These are phyloP conservation scores for Drosophila koepferae DNA, from an alignment of 2,888 invertebrate genomes.

Conservation along the genomic window DNA sequence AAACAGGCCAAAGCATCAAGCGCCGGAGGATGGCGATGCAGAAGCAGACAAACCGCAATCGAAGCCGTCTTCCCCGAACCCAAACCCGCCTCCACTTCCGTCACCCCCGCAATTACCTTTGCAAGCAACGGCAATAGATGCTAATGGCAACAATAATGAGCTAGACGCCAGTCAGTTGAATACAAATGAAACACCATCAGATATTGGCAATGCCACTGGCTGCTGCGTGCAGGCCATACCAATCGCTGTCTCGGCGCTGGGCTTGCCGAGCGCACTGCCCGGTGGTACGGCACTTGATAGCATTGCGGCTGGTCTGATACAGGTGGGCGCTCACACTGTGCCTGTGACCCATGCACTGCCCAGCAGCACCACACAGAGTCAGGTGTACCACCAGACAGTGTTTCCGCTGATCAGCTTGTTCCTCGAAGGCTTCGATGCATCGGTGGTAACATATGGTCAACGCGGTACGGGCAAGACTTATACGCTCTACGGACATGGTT, in stretches of 20 bases:
- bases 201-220: neutral
- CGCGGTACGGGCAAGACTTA: constrained; percentile 90
- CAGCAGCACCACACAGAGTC: constrained; percentile 88
- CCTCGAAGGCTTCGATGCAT: constrained; percentile 91
- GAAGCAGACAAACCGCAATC: constrained; percentile 69
- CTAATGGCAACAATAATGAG: constrained; percentile 53
- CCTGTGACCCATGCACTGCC: constrained; percentile 87
- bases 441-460: constrained; percentile 90
- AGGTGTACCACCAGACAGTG: constrained; percentile 88
- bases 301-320: constrained; percentile 83
- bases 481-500: constrained; percentile 90
- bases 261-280: constrained; percentile 61
- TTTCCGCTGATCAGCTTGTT: constrained; percentile 89
- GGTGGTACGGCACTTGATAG: constrained; percentile 66
- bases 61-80: constrained; percentile 17
- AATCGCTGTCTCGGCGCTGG: constrained; percentile 81
- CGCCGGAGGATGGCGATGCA: constrained; percentile 36
- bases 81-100: constrained; percentile 7
- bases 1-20: constrained; percentile 25
- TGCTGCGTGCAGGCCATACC: constrained; percentile 82
- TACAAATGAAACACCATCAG: constrained; percentile 36
- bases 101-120: neutral
- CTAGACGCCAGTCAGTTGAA: constrained; percentile 20
- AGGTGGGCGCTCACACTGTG: constrained; percentile 84
- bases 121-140: constrained; percentile 31